Conservation (phyloP, 2,113 vertebrate genomes). For the Eolophus roseicapilla region DNA sequence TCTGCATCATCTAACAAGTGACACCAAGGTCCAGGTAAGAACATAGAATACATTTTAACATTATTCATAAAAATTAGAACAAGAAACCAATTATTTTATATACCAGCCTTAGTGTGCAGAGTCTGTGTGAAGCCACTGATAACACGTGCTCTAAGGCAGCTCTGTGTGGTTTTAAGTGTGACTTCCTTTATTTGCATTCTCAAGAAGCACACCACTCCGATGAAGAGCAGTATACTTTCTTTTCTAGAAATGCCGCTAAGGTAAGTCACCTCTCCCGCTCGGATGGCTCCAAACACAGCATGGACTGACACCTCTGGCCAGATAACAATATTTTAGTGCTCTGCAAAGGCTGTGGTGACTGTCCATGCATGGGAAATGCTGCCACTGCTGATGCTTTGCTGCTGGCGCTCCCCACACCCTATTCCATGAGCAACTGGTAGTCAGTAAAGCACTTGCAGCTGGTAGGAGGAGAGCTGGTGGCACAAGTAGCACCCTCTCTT, state of each 20-base stretch:
- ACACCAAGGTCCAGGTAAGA: background rate
- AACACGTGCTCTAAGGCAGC: background rate
- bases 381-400: background rate
- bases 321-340: background rate
- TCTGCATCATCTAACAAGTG: background rate
- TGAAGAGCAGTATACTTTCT: background rate
- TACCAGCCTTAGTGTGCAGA: background rate
- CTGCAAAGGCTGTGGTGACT: background rate
- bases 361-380: rapidly evolving
- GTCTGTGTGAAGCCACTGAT: background rate
- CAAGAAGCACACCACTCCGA: background rate
- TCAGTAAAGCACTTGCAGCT: background rate
- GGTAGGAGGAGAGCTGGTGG: background rate
- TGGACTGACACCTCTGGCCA: background rate
- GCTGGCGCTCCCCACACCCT: background rate
- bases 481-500: background rate
- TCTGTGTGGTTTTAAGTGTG: background rate
- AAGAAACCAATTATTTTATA: background rate
- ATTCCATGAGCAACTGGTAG: background rate
- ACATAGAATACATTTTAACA: rapidly evolving
- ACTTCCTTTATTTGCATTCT: background rate
- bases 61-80: background rate
- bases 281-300: background rate
- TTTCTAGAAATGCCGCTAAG: background rate
- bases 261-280: background rate